phyloP scores from a whole-genome alignment of 2,888 invertebrate species.

The Drosophila eohydei region DNA sequence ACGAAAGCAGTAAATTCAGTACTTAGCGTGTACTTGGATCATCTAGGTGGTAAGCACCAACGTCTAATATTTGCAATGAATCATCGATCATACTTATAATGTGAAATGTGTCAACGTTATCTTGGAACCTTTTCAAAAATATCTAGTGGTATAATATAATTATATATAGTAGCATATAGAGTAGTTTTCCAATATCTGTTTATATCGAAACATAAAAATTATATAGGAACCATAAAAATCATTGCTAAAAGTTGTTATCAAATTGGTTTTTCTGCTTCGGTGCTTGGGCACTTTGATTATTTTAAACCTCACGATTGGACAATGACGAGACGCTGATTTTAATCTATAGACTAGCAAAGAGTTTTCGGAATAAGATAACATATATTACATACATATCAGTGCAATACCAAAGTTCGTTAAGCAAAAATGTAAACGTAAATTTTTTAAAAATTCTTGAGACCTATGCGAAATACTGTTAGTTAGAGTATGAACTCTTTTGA shows the following conservation, averaged over 20 bases:
- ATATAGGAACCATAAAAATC: constrained; percentile 51
- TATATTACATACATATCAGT: constrained; percentile 15
- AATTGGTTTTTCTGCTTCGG: background rate
- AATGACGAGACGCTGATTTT: constrained; percentile 16
- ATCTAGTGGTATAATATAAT: constrained; percentile 16
- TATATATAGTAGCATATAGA: constrained; percentile 8
- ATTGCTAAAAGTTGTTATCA: constrained; percentile 24
- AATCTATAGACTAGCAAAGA: constrained; percentile 20
- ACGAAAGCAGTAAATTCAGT: background rate
- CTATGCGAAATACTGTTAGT: background rate
- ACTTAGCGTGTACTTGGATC: background rate
- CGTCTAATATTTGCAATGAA: constrained; percentile 20
- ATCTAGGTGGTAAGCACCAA: background rate
- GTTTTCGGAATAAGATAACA: constrained; percentile 31
- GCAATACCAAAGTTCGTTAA: constrained; percentile 32
- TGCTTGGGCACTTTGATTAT: constrained; percentile 17
- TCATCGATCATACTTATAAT: constrained; percentile 20
- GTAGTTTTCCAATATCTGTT: constrained; percentile 32
- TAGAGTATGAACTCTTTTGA: background rate
- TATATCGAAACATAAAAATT: constrained; percentile 43
- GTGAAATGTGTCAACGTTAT: constrained; percentile 18
- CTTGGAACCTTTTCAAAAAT: constrained; percentile 9
- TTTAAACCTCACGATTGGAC: constrained; percentile 22
- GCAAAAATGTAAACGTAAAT: constrained; percentile 17
- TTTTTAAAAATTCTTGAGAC: background rate